Conservation (phyloP, 2,888 invertebrate species). For the Mesorhabditis belari region DNA sequence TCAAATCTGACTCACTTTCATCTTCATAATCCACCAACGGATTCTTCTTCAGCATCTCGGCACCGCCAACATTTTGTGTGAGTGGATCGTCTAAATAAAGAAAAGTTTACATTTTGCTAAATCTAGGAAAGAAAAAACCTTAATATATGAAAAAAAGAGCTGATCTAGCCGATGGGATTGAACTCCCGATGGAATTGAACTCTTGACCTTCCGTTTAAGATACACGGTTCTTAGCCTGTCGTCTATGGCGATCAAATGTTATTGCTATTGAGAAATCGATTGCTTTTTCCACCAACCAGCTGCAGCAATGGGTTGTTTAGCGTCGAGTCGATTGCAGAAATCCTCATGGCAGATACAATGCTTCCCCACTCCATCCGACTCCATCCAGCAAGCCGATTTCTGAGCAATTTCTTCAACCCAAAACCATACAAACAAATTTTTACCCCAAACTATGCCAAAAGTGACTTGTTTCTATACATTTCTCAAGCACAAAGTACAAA, state of each 20-base stretch:
- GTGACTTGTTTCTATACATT: not conserved
- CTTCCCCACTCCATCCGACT: constrained; percentile 39
- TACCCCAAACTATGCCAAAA: too few species aligned
- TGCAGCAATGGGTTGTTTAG: too few species aligned
- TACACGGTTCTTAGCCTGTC: too few species aligned
- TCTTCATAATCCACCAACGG: constrained; percentile 42
- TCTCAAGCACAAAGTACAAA: not conserved
- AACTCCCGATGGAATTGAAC: too few species aligned
- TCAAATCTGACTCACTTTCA: constrained; percentile 7
- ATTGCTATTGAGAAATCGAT: too few species aligned
- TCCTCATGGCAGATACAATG: constrained; percentile 43
- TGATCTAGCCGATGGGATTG: too few species aligned
- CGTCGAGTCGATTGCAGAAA: constrained; percentile 41
- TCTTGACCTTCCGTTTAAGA: too few species aligned
- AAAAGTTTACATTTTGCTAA: not conserved
- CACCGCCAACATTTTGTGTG: constrained; percentile 30
- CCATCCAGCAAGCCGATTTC: constrained; percentile 42
- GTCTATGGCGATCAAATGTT: too few species aligned
- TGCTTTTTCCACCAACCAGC: too few species aligned
- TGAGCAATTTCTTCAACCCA: not conserved
- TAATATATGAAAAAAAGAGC: too few species aligned
- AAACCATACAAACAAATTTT: too few species aligned
- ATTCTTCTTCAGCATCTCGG: constrained; percentile 38
- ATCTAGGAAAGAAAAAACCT: not conserved
- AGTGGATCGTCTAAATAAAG: constrained; percentile 6